Evolutionary conservation across 2,797 vertebrate genomes (phyloP).

Genomic region (Sebastiscus albofasciatus): DNA sequence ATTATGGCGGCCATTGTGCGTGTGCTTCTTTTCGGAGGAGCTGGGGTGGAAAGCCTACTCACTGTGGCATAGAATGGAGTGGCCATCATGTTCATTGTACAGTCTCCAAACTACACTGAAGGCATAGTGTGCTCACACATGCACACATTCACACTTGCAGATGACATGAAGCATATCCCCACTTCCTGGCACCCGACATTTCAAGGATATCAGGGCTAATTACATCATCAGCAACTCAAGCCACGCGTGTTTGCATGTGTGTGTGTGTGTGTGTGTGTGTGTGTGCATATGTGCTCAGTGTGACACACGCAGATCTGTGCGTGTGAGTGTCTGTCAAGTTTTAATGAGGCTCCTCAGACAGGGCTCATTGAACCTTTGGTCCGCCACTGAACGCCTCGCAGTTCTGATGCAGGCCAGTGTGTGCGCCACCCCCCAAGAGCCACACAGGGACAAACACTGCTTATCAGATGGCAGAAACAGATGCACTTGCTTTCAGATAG

Average conservation of each 20-base stretch:
- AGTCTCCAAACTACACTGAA: conserved; percentile 43
- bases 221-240: conserved; percentile 69
- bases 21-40: conserved; percentile 72
- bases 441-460: conserved; percentile 38
- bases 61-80: conserved; percentile 57
- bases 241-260: conserved; percentile 16
- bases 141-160: conserved; percentile 54
- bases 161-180: conserved; percentile 59
- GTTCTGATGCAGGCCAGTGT: conserved; percentile 46
- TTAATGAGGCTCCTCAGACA: conserved; percentile 71
- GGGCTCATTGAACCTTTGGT: conserved; percentile 65
- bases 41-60: conserved; percentile 80
- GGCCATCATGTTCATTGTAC: conserved; percentile 63
- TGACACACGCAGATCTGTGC: conserved; percentile 30
- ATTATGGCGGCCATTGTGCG: conserved; percentile 75
- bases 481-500: conserved; percentile 37
- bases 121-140: conserved; percentile 52
- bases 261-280: conserved; percentile 14
- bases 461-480: conserved; percentile 57
- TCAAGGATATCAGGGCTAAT: conserved; percentile 68
- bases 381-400: conserved; percentile 50
- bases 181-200: conserved; percentile 64
- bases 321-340: conserved; percentile 49
- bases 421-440: conserved; percentile 35
- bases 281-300: conserved; percentile 20